Evolutionary conservation across 2,113 vertebrate species (phyloP).

Genomic region (Silurus meridionalis): DNA sequence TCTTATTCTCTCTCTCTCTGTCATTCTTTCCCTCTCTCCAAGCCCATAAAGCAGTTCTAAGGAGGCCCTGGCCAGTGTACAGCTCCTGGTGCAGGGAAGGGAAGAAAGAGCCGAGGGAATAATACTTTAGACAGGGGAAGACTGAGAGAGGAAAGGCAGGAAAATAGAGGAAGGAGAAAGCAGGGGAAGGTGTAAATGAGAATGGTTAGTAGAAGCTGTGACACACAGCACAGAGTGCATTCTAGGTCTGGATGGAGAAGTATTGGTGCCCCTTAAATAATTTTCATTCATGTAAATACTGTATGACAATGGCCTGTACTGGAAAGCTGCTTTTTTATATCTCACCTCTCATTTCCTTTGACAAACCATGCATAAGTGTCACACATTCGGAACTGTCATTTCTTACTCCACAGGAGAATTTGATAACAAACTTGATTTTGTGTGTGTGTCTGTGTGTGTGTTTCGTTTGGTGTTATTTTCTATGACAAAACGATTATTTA

Average conservation of each 20-base stretch:
- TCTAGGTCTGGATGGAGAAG: slow-evolving; percentile 5
- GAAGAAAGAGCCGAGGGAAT: slow-evolving; percentile 61
- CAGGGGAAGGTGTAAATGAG: neutral
- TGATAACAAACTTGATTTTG: neutral
- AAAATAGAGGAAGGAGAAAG: slow-evolving; percentile 4
- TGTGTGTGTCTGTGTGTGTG: slow-evolving; percentile 5
- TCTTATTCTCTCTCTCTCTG: slow-evolving; percentile 41
- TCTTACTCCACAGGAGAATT: neutral
- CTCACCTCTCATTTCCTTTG: neutral
- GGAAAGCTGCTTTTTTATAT: neutral
- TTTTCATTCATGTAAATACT: neutral
- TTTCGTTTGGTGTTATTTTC: slow-evolving; percentile 57
- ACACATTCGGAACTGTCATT: neutral
- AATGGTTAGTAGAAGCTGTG: neutral
- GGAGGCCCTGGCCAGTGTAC: slow-evolving; percentile 73
- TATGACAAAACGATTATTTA: slow-evolving; percentile 35
- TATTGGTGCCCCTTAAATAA: neutral
- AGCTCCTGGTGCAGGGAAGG: slow-evolving; percentile 61
- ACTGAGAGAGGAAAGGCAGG: slow-evolving; percentile 17
- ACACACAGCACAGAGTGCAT: neutral
- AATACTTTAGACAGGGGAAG: slow-evolving; percentile 36
- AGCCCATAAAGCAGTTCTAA: slow-evolving; percentile 73
- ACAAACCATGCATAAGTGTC: slow-evolving; percentile 1
- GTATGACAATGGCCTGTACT: neutral
- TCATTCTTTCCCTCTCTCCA: slow-evolving; percentile 63